phyloP scores from a whole-genome alignment of 2,113 vertebrate species.

The Hemicordylus capensis region DNA sequence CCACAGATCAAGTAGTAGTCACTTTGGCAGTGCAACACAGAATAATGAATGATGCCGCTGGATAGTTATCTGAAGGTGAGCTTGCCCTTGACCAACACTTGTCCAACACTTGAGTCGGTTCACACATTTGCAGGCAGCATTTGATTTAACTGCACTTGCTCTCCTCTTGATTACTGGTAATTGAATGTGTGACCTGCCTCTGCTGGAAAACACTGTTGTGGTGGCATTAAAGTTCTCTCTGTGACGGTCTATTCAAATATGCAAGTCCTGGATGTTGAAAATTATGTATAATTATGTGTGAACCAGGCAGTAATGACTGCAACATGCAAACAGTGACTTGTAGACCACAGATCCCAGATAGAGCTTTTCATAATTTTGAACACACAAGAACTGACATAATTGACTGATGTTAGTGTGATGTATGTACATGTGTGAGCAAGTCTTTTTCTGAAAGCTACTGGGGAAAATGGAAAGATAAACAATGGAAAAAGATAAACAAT shows the following conservation, averaged over 20 bases:
- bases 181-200: neutral
- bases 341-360: neutral
- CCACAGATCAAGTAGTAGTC: neutral
- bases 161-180: neutral
- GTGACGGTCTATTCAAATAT: neutral
- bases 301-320: neutral
- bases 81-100: neutral
- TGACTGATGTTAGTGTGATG: no score
- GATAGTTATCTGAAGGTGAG: neutral
- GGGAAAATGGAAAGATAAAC: neutral
- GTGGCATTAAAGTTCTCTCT: neutral
- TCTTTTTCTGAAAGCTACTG: neutral
- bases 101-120: neutral
- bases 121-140: neutral
- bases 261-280: neutral
- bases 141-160: no score
- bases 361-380: neutral
- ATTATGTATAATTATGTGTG: neutral
- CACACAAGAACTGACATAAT: no score
- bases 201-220: neutral
- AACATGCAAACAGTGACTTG: neutral
- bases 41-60: neutral
- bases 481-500: no score
- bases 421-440: neutral
- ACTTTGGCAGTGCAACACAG: neutral